Percentiles rank a stretch among this genome's conserved stretches.
phyloP scores from a whole-genome alignment of 2,888 invertebrate genomes.

The Amiota minor region DNA sequence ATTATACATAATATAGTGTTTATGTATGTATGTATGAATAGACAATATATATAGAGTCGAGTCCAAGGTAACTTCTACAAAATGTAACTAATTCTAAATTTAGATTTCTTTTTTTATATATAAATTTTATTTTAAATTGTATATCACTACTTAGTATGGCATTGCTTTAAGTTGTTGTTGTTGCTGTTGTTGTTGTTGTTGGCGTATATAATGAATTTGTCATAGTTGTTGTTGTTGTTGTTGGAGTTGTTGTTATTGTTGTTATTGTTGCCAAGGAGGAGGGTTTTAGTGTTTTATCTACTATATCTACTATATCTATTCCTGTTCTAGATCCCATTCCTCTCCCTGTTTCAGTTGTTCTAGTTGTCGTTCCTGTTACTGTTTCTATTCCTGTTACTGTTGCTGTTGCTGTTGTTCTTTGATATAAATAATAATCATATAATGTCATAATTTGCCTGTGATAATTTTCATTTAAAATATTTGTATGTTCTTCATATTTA shows the following conservation, averaged over 20 bases:
- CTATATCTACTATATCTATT: no score
- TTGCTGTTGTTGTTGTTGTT: constrained; percentile 44
- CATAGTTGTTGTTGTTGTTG: constrained; percentile 21
- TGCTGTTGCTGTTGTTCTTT: constrained; percentile 45
- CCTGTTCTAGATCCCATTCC: constrained; percentile 25
- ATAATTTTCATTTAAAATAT: constrained; percentile 47
- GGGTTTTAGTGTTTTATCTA: not conserved
- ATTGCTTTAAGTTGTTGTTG: constrained; percentile 67
- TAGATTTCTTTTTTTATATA: constrained; percentile 14
- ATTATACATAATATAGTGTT: not conserved
- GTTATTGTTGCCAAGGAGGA: constrained; percentile 7
- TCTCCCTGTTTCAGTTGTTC: constrained; percentile 27
- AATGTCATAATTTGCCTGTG: constrained; percentile 65
- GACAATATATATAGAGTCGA: not conserved
- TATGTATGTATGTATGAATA: constrained; percentile 4
- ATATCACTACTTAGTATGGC: constrained; percentile 71
- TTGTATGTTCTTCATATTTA: constrained; percentile 11
- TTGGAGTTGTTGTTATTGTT: constrained; percentile 20
- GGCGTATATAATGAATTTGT: constrained; percentile 49
- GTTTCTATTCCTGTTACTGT: constrained; percentile 34
- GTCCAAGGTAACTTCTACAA: constrained; percentile 27
- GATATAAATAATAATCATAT: constrained; percentile 67
- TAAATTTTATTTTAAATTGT: constrained; percentile 38
- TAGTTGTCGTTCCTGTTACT: not conserved
- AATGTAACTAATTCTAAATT: constrained; percentile 41